These are phyloP conservation scores for Pholis gunnellus DNA, from an alignment of 2,113 vertebrate species.

Conservation along the genomic window DNA sequence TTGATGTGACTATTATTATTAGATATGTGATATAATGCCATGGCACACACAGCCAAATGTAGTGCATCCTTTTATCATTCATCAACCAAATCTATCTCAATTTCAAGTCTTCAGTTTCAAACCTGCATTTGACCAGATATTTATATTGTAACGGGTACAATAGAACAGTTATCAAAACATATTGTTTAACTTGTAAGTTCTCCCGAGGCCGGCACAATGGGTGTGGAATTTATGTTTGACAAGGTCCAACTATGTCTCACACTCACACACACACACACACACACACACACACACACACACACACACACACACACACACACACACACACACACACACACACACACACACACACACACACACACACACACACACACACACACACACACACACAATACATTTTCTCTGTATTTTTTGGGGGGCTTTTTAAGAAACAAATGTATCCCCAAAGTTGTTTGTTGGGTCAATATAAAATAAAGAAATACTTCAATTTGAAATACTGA, in stretches of 20 bases:
- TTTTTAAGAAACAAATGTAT: not conserved
- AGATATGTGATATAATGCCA: conserved; percentile 15
- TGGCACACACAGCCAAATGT: conserved; percentile 1
- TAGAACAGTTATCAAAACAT: conserved; percentile 11
- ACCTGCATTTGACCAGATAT: not conserved
- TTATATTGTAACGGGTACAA: not conserved
- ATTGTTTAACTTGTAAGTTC: not conserved
- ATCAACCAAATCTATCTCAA: not conserved
- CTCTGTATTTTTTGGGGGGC: not conserved
- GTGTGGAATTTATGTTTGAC: conserved; percentile 15
- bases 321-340: too few relatives aligned
- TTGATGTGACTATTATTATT: not conserved
- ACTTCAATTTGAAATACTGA: conserved; percentile 2
- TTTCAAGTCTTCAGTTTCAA: not conserved
- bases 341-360: too few relatives aligned
- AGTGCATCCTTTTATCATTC: not conserved
- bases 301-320: too few relatives aligned
- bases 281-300: too few relatives aligned
- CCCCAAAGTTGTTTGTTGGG: conserved; percentile 7
- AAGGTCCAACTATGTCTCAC: not conserved
- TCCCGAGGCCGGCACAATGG: not conserved
- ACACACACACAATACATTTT: not conserved
- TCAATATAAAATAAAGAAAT: conserved; percentile 30
- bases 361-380: too few relatives aligned
- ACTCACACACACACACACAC: too few relatives aligned